Evolutionary conservation across 2,888 invertebrate species (phyloP), one percentile per base, ranked within the genome.

Genomic region (Drosophila vallismaia): DNA sequence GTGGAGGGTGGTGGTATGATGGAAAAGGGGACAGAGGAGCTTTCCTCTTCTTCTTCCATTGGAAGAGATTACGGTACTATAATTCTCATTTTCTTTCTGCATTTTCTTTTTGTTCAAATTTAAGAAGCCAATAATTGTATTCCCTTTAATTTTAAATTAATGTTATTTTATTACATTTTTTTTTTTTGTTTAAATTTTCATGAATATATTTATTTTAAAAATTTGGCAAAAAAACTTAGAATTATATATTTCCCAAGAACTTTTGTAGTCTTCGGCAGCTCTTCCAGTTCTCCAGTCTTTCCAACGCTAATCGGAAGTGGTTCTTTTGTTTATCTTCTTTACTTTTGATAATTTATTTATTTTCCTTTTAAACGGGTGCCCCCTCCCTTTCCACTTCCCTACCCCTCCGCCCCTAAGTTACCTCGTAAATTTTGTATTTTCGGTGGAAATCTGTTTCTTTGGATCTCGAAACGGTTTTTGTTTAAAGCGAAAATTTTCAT

Each of bases 281-380:
- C 31, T 58, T 24, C 24, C 19, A 44, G 10, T 24, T 44, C 48
- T 24, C 24, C 19, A 44, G 10, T 24, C 24, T 58, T 59, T 45
- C 10, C n/a, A n/a, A 59, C 40, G 40, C 48, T 40, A 48, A 42
- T 62, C 60, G 59, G 60, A 62, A 62, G 60, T 62, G 48, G 40
- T 14, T 14, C 5, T 24, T 19, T 45, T 64, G 64, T 63, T 24
- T 57, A 29, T 64, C 31, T 31, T 24, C 45, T 44, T 51, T 63
- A 8, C 45, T 19, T 19, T 19, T 9, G 51, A 40, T 40, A 31
- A 64, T 64, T 64, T 64, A 64, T 64, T 64, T 64, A 33, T 52
- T 64, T 42, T 53, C 36, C 26, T n/a, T 31, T 64, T 9, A n/a
- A 63, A 19, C 19, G 19, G 29, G 48, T 60, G 19, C 19, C 2